Evolutionary conservation across 2,888 invertebrate genomes (phyloP).

Genomic region (Habrosyne pyritoides): DNA sequence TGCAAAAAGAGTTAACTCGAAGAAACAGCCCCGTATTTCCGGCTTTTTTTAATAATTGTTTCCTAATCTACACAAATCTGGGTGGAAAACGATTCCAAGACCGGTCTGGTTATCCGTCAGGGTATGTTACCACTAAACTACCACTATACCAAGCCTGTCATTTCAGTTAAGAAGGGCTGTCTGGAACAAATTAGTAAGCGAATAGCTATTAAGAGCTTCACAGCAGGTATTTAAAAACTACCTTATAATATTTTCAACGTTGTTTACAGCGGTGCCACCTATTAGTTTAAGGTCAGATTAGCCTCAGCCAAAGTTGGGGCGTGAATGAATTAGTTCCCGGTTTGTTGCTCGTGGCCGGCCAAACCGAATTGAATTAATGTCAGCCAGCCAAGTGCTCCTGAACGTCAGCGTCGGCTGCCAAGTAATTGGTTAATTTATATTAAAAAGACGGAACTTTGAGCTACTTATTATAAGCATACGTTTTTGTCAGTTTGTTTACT

Average conservation of each 20-base stretch:
- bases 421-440: slow-evolving; percentile 3
- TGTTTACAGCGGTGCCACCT: slow-evolving; percentile 34
- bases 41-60: too few relatives aligned
- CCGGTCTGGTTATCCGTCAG: too few relatives aligned
- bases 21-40: too few relatives aligned
- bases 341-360: slow-evolving; percentile 31
- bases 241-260: slow-evolving; percentile 31
- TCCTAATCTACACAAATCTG: too few relatives aligned
- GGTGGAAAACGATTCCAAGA: too few relatives aligned
- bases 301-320: slow-evolving; percentile 39
- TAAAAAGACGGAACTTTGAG: not conserved
- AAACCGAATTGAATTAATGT: slow-evolving; percentile 38
- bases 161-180: too few relatives aligned
- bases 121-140: too few relatives aligned
- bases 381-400: slow-evolving; percentile 20
- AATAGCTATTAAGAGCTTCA: slow-evolving; percentile 17
- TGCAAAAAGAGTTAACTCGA: too few relatives aligned
- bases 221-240: slow-evolving; percentile 27
- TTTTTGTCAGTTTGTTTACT: not conserved
- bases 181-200: too few relatives aligned
- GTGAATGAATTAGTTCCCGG: slow-evolving; percentile 46
- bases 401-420: slow-evolving; percentile 10
- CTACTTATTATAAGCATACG: not conserved
- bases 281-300: slow-evolving; percentile 44
- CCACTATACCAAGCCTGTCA: too few relatives aligned